phyloP scores from a whole-genome alignment of 2,113 vertebrate genomes.

The Lepisosteus oculatus region DNA sequence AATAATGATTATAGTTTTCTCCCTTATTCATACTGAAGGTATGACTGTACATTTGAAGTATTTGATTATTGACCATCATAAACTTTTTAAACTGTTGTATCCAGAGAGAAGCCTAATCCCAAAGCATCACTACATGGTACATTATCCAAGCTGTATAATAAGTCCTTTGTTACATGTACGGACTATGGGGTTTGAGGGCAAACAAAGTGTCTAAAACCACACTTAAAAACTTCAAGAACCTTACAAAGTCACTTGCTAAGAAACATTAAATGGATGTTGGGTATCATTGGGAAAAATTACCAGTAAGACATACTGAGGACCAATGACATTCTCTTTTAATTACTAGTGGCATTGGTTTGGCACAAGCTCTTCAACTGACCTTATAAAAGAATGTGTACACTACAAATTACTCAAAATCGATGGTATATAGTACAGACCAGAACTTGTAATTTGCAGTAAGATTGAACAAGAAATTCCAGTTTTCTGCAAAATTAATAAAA shows the following conservation, averaged over 20 bases:
- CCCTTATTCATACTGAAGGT: conserved; percentile 20
- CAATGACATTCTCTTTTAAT: no score
- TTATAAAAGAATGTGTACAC: conserved; percentile 20
- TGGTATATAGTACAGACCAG: conserved; percentile 24
- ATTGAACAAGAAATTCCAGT: conserved; percentile 22
- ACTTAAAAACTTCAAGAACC: conserved; percentile 5
- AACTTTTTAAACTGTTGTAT: conserved; percentile 28
- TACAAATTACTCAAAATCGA: conserved; percentile 25
- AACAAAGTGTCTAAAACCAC: conserved; percentile 20
- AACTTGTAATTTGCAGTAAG: conserved; percentile 12
- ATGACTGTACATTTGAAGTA: conserved; percentile 31
- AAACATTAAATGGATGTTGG: not conserved
- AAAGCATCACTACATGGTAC: conserved; percentile 34
- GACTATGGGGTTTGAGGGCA: conserved; percentile 29
- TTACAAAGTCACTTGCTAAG: not conserved
- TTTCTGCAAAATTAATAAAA: conserved; percentile 15
- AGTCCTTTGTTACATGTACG: conserved; percentile 28
- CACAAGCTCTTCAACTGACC: conserved; percentile 10
- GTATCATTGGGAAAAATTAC: not conserved
- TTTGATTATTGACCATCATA: conserved; percentile 29
- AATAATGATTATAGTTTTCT: conserved; percentile 28
- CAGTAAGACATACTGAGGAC: not conserved
- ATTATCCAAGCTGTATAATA: conserved; percentile 32
- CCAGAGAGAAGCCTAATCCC: conserved; percentile 30
- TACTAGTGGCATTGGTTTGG: not conserved